These are phyloP conservation scores for Tragelaphus buxtoni DNA, from an alignment of 2,113 vertebrate genomes.

Conservation along the genomic window DNA sequence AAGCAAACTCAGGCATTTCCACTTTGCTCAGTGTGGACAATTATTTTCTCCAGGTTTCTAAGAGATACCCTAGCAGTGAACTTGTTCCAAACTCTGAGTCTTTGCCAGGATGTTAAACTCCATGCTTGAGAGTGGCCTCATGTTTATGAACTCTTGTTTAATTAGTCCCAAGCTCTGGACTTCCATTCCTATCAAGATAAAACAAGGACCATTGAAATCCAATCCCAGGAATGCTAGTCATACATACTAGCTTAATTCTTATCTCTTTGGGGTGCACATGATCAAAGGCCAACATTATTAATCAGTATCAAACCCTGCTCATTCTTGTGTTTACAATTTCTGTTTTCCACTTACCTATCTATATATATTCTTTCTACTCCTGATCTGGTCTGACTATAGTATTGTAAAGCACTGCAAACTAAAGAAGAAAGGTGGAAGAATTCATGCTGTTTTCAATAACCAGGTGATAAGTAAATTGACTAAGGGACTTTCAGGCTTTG, in stretches of 20 bases:
- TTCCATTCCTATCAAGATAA: too few relatives aligned
- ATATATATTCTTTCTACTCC: background rate
- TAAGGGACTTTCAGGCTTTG: background rate
- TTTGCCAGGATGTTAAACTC: background rate
- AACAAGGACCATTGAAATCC: background rate
- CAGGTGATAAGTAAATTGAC: background rate
- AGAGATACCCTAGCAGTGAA: background rate
- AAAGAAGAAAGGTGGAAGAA: background rate
- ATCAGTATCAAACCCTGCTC: background rate
- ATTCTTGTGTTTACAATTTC: background rate
- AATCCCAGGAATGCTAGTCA: background rate
- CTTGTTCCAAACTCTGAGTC: background rate
- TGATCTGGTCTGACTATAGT: background rate
- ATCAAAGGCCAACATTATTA: background rate
- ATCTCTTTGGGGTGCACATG: background rate
- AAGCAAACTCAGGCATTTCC: background rate
- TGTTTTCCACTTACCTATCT: background rate
- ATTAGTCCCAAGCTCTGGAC: background rate
- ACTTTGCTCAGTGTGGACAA: background rate
- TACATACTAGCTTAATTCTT: background rate
- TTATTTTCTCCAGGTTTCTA: background rate
- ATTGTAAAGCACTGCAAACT: background rate
- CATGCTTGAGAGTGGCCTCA: background rate
- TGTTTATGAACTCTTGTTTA: background rate
- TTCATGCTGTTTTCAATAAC: background rate